Evolutionary conservation across 1,140 invertebrate genomes (phyloP).

Genomic region (Drosophila athabasca): DNA sequence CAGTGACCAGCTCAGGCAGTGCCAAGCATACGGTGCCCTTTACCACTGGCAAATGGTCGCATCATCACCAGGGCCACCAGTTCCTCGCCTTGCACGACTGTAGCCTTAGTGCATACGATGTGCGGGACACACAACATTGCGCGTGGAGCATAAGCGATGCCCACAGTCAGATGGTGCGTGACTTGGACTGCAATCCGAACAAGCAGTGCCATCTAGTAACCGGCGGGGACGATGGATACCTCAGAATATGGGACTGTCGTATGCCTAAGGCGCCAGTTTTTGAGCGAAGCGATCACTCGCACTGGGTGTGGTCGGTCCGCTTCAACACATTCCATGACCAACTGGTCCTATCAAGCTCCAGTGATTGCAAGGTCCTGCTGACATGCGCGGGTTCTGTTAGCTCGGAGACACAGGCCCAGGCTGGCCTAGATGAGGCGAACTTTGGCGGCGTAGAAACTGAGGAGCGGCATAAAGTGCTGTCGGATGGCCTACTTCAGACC

Average conservation of each 20-base stretch:
- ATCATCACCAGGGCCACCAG: conserved; percentile 92
- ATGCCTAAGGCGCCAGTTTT: conserved; percentile 91
- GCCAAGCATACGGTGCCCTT: conserved; percentile 89
- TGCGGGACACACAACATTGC: conserved; percentile 88
- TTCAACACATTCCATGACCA: conserved; percentile 99
- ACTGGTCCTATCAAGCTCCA: conserved; percentile 96
- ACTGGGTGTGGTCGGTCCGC: conserved; percentile 97
- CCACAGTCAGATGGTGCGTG: conserved; percentile 94
- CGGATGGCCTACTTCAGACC: conserved; percentile 89
- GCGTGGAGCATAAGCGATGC: conserved; percentile 94
- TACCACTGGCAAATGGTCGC: conserved; percentile 95
- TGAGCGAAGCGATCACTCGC: conserved; percentile 94
- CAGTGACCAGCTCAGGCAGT: conserved; percentile 21
- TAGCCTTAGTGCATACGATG: conserved; percentile 94
- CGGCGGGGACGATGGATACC: conserved; percentile 96
- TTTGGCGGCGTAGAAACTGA: conserved; percentile 28
- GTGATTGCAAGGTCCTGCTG: conserved; percentile 95
- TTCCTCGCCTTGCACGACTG: conserved; percentile 93
- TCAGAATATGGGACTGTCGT: conserved; percentile 98
- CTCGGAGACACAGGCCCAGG: conserved; percentile 86
- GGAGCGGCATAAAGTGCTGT: conserved; percentile 86
- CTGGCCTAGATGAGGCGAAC: conserved; percentile 26
- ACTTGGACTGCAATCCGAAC: conserved; percentile 98
- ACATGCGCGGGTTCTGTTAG: conserved; percentile 94
- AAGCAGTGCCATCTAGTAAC: conserved; percentile 96